A percentile compares a stretch with the other conserved stretches of the same genome.
phyloP scores from a whole-genome alignment of 2,888 invertebrate species.

The Antheraea yamamai region DNA sequence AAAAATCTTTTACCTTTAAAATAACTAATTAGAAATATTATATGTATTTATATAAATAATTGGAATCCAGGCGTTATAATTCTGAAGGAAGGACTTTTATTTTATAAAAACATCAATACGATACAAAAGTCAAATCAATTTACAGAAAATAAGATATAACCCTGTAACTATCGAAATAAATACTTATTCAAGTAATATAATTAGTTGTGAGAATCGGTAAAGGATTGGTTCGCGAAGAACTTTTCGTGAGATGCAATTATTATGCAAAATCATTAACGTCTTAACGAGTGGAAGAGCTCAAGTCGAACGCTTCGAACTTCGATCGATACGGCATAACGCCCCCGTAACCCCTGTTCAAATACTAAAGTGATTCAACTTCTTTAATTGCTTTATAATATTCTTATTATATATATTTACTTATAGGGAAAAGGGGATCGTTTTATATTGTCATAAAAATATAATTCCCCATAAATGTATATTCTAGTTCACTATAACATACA shows the following conservation, averaged over 20 bases:
- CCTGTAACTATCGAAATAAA: not conserved
- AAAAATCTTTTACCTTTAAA: too few relatives aligned
- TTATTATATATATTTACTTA: conserved; percentile 3
- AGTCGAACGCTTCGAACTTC: conserved; percentile 40
- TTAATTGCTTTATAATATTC: conserved; percentile 21
- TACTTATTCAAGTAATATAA: not conserved
- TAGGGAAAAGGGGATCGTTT: not conserved
- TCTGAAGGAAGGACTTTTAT: too few relatives aligned
- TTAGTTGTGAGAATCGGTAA: conserved; percentile 3
- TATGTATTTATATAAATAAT: too few relatives aligned
- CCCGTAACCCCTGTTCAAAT: conserved; percentile 23
- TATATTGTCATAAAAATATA: too few relatives aligned
- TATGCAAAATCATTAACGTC: conserved; percentile 76
- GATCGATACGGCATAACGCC: conserved; percentile 51
- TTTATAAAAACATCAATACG: too few relatives aligned
- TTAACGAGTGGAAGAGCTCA: conserved; percentile 57
- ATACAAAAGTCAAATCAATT: too few relatives aligned
- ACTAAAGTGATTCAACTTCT: conserved; percentile 17
- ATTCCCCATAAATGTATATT: not conserved
- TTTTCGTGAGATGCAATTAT: conserved; percentile 58
- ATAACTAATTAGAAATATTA: too few relatives aligned
- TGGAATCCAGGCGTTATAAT: too few relatives aligned
- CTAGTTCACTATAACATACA: too few relatives aligned
- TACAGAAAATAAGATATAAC: not conserved
- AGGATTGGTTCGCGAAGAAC: conserved; percentile 16